A percentile compares a stretch with the other conserved stretches of the same genome.
phyloP scores from a whole-genome alignment of 2,113 vertebrate genomes.

The Riparia riparia region DNA sequence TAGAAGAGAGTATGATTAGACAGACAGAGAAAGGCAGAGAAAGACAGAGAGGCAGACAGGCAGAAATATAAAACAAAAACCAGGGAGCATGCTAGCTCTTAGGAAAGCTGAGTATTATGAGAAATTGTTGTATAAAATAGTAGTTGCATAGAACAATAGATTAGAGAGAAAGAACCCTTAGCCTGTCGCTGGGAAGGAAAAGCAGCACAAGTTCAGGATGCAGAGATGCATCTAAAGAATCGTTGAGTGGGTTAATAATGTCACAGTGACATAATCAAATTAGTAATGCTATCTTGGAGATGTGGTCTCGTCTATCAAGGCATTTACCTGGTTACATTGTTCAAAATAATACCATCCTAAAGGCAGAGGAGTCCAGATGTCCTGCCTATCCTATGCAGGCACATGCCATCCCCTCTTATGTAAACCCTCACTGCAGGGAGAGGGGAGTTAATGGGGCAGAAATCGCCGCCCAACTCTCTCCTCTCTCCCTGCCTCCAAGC shows the following conservation, averaged over 20 bases:
- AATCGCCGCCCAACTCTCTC: background rate
- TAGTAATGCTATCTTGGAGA: constrained; percentile 56
- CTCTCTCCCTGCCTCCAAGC: background rate
- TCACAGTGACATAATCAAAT: constrained; percentile 64
- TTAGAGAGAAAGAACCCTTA: constrained; percentile 32
- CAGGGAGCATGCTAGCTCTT: background rate
- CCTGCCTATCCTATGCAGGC: background rate
- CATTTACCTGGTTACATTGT: constrained; percentile 55
- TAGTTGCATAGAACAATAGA: constrained; percentile 8
- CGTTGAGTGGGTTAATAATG: constrained; percentile 67
- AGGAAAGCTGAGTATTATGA: constrained; percentile 5
- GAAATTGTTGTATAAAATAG: constrained; percentile 32
- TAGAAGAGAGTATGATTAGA: constrained; percentile 1
- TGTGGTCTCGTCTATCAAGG: constrained; percentile 30
- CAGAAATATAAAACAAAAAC: constrained; percentile 17
- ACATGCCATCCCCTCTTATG: rapidly evolving
- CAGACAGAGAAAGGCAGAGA: background rate
- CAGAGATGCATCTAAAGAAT: constrained; percentile 42
- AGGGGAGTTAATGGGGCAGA: constrained; percentile 31
- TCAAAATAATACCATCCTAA: background rate
- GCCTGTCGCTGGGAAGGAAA: constrained; percentile 1
- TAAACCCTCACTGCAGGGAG: background rate
- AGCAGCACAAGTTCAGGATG: constrained; percentile 17
- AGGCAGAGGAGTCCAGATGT: constrained; percentile 4
- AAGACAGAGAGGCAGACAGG: background rate